Evolutionary conservation across 2,888 invertebrate species (phyloP), one percentile per base, ranked within the genome.

Genomic region (Helicoverpa assulta): DNA sequence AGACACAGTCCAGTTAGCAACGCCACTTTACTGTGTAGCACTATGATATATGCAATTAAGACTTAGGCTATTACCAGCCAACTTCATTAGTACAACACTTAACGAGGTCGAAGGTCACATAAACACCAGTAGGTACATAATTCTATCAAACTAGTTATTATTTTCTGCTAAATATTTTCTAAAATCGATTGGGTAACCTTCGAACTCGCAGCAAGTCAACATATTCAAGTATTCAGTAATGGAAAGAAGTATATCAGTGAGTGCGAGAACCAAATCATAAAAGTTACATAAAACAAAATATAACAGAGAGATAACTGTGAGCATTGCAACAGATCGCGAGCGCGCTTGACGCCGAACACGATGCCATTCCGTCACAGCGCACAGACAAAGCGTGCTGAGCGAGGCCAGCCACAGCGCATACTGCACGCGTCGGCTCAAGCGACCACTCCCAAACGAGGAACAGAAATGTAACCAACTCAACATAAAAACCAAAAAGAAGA

Each of bases 401-500:
- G 21, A 16, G 8, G 80, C 65, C 58, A 70, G 65, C 69, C 70
- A 53, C 55, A 62, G 65, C 65, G 61, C 75, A 69, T 21, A 55
- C 67, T 55, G 59, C 53, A 29, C 62, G 69, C 71, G 76, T 56
- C 74, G 78, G 43, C 58, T 61, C 79, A 74, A 70, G 82, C 77
- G 72, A 53, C 70, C 79, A 56, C 79, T 67, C 73, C 76, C 54
- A 56, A 67, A 54, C 67, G 65, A 79, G 56, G 64, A 69, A 77
- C 51, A 64, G 5, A 78, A 82, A 83, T 56, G 68, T 53, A 80
- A 73, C 55, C n/a, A 79, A 77, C 69, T 50, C 33, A 79, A 76
- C 43, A 69, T 56, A 80, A 82, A 84, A 84, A 88, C 86, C 70
- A 81, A 84, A 88, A 86, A 75, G 84, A 88, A 94, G 94, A 94